phyloP scores from a whole-genome alignment of 2,113 vertebrate genomes.

The Parotia lawesii region DNA sequence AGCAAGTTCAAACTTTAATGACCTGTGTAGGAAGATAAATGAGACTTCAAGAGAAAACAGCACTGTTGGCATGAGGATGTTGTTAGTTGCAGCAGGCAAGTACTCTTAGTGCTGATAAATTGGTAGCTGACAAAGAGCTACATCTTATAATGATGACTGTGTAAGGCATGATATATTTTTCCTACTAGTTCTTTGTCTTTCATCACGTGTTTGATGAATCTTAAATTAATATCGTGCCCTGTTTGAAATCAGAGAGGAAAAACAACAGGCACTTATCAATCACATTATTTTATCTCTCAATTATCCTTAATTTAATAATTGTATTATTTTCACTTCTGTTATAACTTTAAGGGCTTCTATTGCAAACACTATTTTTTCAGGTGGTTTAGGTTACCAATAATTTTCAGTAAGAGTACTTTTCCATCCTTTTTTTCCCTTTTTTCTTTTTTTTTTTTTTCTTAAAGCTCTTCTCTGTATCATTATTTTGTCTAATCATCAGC shows the following conservation, averaged over 20 bases:
- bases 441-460: not conserved
- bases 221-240: not conserved
- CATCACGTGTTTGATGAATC: not conserved
- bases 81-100: constrained; percentile 31
- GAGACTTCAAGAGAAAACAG: constrained; percentile 44
- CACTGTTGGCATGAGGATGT: constrained; percentile 39
- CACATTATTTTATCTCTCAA: constrained; percentile 13
- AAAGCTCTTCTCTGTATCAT: not conserved
- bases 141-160: not conserved
- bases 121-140: constrained; percentile 33
- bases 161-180: constrained; percentile 4
- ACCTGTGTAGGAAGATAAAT: constrained; percentile 57
- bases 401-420: constrained; percentile 15
- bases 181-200: not conserved
- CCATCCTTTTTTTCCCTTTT: not conserved
- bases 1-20: constrained; percentile 29
- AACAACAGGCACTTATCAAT: constrained; percentile 7
- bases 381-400: constrained; percentile 21
- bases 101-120: not conserved
- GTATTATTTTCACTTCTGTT: constrained; percentile 29
- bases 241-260: constrained; percentile 23
- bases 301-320: constrained; percentile 47
- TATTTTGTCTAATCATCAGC: constrained; percentile 49
- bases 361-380: constrained; percentile 43
- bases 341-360: not conserved